Conservation (phyloP, 2,113 vertebrate genomes). For the Cranoglanis bouderius region DNA sequence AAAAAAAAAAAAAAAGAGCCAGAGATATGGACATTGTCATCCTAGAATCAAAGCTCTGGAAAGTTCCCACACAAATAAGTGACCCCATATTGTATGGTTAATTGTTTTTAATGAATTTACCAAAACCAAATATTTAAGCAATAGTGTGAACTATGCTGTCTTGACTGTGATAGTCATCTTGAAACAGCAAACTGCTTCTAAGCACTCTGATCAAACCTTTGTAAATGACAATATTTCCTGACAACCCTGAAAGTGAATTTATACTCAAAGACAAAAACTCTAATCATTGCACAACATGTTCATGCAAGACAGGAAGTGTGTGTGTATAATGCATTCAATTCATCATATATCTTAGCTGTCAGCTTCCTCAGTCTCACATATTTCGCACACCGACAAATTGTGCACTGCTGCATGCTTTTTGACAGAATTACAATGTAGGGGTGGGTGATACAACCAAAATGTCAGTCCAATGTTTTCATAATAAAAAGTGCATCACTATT, state of each 20-base stretch:
- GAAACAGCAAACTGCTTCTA: no score
- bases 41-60: not conserved
- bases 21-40: not conserved
- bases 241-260: no score
- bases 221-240: not conserved
- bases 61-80: not conserved
- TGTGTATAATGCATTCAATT: not conserved
- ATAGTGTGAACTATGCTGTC: no score
- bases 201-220: no score
- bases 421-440: not conserved
- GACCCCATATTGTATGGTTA: no score
- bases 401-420: not conserved
- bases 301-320: not conserved
- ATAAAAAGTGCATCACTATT: not conserved
- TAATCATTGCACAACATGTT: not conserved
- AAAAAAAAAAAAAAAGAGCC: not conserved
- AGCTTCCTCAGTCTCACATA: not conserved
- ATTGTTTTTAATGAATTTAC: no score
- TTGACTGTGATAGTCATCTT: no score
- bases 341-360: not conserved
- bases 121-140: no score
- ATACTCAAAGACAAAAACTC: no score
- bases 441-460: not conserved
- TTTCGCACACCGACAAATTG: not conserved
- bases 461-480: not conserved